Evolutionary conservation across 2,797 vertebrate species (phyloP).

Genomic region (Melanotaenia pygmaea): DNA sequence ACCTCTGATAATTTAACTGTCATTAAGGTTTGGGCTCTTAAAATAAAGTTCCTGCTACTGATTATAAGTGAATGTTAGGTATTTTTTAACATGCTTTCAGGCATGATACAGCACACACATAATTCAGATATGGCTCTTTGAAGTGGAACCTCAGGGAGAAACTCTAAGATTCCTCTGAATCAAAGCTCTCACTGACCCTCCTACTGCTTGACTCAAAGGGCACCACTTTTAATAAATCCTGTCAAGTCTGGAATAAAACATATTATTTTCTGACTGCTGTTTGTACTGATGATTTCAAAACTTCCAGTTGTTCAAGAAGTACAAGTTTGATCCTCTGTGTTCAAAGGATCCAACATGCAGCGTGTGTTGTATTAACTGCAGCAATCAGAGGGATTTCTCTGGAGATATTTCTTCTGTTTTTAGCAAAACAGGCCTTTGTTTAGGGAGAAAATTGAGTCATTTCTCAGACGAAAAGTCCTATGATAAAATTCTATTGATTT

Average conservation of each 20-base stretch:
- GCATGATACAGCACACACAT: conserved; percentile 33
- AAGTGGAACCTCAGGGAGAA: conserved; percentile 42
- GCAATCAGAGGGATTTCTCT: conserved; percentile 24
- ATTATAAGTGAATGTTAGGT: conserved; percentile 25
- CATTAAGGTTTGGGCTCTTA: conserved; percentile 28
- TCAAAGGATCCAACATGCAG: conserved; percentile 40
- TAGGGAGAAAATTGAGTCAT: conserved; percentile 3
- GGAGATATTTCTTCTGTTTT: conserved; percentile 28
- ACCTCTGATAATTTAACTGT: conserved; percentile 30
- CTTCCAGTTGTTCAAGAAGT: conserved; percentile 18
- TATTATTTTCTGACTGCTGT: conserved; percentile 22
- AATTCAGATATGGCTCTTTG: conserved; percentile 44
- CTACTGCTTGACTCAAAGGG: conserved; percentile 37
- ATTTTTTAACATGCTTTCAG: conserved; percentile 56
- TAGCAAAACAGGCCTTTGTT: conserved; percentile 12
- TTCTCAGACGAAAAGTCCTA: conserved; percentile 7
- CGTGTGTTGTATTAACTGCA: conserved; percentile 46
- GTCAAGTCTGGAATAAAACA: conserved; percentile 30
- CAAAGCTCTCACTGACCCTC: conserved; percentile 23
- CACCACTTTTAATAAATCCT: conserved; percentile 28
- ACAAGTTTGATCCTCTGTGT: conserved; percentile 19
- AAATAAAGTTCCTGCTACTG: conserved; percentile 22
- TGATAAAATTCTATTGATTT: conserved; percentile 6
- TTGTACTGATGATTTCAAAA: conserved; percentile 13
- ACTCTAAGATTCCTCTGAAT: conserved; percentile 35